Conservation (phyloP, 1,140 invertebrate genomes). For the Diorhabda sublineata region DNA sequence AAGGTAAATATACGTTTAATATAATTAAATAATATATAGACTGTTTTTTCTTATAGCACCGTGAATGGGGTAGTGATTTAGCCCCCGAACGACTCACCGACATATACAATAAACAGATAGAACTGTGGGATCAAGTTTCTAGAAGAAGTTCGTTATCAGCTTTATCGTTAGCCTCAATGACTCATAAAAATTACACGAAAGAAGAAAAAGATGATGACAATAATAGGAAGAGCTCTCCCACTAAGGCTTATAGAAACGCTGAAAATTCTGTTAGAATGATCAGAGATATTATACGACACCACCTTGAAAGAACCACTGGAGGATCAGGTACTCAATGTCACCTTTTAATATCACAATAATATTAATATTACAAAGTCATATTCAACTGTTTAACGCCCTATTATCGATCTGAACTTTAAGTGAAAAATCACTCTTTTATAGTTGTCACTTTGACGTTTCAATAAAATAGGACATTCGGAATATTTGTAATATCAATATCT, state of each 20-base stretch:
- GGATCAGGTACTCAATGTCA: constrained; percentile 48
- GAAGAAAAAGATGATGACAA: constrained; percentile 85
- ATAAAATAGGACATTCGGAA: too few relatives aligned
- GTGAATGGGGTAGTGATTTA: constrained; percentile 84
- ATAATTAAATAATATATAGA: not conserved
- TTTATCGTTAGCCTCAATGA: constrained; percentile 79
- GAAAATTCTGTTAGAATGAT: constrained; percentile 51
- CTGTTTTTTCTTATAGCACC: constrained; percentile 59
- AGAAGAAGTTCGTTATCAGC: constrained; percentile 81
- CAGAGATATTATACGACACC: constrained; percentile 61
- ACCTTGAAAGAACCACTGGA: constrained; percentile 66
- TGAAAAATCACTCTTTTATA: too few relatives aligned
- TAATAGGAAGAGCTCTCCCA: constrained; percentile 70
- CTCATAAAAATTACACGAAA: constrained; percentile 75
- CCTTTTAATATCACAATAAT: too few relatives aligned
- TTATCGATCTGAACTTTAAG: too few relatives aligned
- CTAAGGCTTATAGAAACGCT: constrained; percentile 53
- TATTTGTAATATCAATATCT: too few relatives aligned
- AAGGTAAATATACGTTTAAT: constrained; percentile 59
- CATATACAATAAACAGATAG: constrained; percentile 74
- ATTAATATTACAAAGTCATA: too few relatives aligned
- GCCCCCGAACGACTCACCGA: constrained; percentile 72
- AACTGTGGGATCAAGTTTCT: constrained; percentile 86
- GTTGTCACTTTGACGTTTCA: too few relatives aligned
- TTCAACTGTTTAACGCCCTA: too few relatives aligned